phyloP scores from a whole-genome alignment of 1,140 invertebrate species.

The Brachionus manjavacas region DNA sequence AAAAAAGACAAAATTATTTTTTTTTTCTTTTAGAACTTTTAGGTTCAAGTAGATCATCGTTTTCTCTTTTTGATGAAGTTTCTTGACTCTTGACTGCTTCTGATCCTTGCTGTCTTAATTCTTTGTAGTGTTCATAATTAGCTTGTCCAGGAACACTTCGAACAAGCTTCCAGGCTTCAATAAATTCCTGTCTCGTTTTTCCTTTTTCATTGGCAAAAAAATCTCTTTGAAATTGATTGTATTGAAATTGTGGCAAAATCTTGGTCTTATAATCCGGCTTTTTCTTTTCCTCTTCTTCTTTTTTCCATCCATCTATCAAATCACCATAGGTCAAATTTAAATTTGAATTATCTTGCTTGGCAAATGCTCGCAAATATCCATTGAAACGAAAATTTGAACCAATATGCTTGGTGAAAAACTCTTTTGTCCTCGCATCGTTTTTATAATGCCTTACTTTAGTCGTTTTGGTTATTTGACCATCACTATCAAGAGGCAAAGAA shows the following conservation, averaged over 20 bases:
- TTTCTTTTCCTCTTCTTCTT: not conserved
- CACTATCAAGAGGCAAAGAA: not conserved
- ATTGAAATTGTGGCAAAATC: conserved; percentile 9
- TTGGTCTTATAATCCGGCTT: not conserved
- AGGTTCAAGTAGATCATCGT: not conserved
- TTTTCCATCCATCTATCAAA: not conserved
- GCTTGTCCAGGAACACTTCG: not conserved
- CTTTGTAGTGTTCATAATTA: not conserved
- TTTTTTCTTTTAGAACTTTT: not conserved
- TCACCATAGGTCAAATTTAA: not conserved
- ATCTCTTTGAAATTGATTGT: conserved; percentile 7
- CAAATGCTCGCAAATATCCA: not conserved
- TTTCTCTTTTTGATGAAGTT: not conserved
- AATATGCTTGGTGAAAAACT: not conserved
- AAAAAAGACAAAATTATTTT: not conserved
- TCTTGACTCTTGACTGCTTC: not conserved
- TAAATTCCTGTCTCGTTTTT: not conserved
- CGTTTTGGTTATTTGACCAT: not conserved
- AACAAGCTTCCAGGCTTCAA: not conserved
- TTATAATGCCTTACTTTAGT: conserved; percentile 1
- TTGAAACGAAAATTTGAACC: not conserved
- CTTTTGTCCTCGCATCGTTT: not conserved
- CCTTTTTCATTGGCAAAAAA: conserved; percentile 15
- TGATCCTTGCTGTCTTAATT: not conserved
- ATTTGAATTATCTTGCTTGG: not conserved